phyloP scores from a whole-genome alignment of 2,888 invertebrate genomes.

The Acrobasis consociella region DNA sequence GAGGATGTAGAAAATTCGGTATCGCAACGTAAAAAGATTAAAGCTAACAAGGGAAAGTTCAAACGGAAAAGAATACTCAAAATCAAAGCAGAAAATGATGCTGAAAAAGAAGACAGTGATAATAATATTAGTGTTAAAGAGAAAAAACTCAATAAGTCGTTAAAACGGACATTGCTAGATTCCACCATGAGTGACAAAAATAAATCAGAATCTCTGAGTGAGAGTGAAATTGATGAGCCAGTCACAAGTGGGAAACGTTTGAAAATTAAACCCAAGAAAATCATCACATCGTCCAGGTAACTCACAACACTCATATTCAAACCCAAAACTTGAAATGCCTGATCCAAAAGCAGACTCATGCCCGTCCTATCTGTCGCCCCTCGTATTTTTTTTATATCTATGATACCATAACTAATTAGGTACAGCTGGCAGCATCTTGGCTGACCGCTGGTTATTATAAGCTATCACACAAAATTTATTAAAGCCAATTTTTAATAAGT shows the following conservation, averaged over 20 bases:
- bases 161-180: constrained; percentile 66
- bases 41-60: constrained; percentile 70
- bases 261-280: constrained; percentile 78
- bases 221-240: constrained; percentile 72
- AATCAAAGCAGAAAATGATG: constrained; percentile 42
- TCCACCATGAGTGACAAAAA: constrained; percentile 67
- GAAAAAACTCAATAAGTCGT: constrained; percentile 59
- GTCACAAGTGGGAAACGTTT: constrained; percentile 68
- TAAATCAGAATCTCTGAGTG: constrained; percentile 75
- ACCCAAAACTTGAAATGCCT: too few species aligned
- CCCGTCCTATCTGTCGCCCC: too few species aligned
- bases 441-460: too few species aligned
- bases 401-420: too few species aligned
- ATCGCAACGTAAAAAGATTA: constrained; percentile 68
- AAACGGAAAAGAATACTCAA: constrained; percentile 61
- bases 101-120: constrained; percentile 37
- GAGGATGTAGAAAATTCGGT: constrained; percentile 52
- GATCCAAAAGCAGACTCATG: too few species aligned
- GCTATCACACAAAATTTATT: neutral
- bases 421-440: too few species aligned
- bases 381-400: too few species aligned
- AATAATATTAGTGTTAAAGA: constrained; percentile 43
- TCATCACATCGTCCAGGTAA: constrained; percentile 67
- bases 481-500: neutral
- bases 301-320: too few species aligned